Conservation (phyloP, 2,888 invertebrate species). For the Pristionchus entomophagus region DNA sequence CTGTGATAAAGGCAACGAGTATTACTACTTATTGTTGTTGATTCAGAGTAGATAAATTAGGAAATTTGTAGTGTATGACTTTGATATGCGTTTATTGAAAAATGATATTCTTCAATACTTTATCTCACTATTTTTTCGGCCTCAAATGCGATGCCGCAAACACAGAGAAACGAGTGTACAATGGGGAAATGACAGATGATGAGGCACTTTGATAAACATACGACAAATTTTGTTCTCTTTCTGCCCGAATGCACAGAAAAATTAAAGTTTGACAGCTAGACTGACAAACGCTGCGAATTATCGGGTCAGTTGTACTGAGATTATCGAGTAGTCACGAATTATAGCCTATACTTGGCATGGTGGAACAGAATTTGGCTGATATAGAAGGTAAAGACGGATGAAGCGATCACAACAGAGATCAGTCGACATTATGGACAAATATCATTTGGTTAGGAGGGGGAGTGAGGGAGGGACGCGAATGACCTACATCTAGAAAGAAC, state of each 20-base stretch:
- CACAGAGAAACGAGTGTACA: conserved; percentile 1
- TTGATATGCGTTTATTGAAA: too few species aligned
- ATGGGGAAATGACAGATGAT: not conserved
- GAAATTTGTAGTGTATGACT: too few species aligned
- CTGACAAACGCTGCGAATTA: conserved; percentile 7
- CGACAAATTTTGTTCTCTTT: conserved; percentile 18
- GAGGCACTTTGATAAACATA: conserved; percentile 31
- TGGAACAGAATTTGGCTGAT: not conserved
- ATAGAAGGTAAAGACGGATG: not conserved
- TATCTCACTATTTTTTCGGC: not conserved
- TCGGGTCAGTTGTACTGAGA: conserved; percentile 3
- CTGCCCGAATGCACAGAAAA: conserved; percentile 39
- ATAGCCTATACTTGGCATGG: conserved; percentile 11
- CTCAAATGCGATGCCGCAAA: not conserved
- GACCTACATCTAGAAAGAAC: conserved; percentile 14
- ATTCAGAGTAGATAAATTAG: too few species aligned
- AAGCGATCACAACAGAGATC: conserved; percentile 38
- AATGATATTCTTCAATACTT: conserved; percentile 16
- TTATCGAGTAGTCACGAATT: not conserved
- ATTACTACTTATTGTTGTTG: too few species aligned
- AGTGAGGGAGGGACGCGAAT: not conserved
- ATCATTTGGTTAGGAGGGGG: conserved; percentile 9
- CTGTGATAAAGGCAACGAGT: too few species aligned
- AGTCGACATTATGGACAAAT: conserved; percentile 36
- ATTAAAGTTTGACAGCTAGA: conserved; percentile 22